phyloP scores from a whole-genome alignment of 2,888 invertebrate genomes.

The Anticlea derivata region DNA sequence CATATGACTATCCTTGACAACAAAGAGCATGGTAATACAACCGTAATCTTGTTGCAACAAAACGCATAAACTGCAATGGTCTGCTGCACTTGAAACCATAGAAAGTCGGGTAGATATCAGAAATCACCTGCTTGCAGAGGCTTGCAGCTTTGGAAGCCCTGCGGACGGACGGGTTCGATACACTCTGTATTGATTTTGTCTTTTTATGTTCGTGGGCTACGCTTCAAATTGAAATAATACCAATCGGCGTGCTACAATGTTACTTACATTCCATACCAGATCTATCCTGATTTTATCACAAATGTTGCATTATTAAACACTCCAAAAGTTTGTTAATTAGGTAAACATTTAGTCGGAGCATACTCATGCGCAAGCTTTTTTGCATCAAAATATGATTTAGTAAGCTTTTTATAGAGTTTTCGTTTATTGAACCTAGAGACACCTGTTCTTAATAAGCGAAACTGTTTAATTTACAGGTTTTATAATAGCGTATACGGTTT shows the following conservation, averaged over 20 bases:
- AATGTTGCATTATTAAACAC: no score
- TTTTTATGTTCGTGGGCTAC: conserved; percentile 28
- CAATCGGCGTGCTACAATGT: conserved; percentile 9
- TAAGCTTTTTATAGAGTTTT: no score
- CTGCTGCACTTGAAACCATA: conserved; percentile 47
- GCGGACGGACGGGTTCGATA: conserved; percentile 51
- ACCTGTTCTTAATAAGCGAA: no score
- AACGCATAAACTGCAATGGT: conserved; percentile 33
- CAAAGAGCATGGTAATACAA: conserved; percentile 15
- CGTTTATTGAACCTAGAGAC: no score
- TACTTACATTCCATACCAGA: no score
- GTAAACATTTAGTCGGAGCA: no score
- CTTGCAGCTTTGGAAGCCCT: conserved; percentile 52
- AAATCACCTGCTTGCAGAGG: conserved; percentile 39
- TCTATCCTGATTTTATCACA: no score
- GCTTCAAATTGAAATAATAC: conserved; percentile 27
- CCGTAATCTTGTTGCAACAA: conserved; percentile 34
- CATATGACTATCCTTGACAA: conserved; percentile 7
- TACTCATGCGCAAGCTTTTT: no score
- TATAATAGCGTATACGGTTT: conserved; percentile 27
- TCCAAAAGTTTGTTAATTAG: no score
- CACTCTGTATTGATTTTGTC: conserved; percentile 49
- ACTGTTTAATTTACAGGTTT: conserved; percentile 29
- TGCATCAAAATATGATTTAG: no score
- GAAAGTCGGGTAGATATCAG: conserved; percentile 48